A percentile compares a stretch with the other conserved stretches of the same genome.
Evolutionary conservation across 2,113 vertebrate genomes (phyloP).

Genomic region (Carollia perspicillata): DNA sequence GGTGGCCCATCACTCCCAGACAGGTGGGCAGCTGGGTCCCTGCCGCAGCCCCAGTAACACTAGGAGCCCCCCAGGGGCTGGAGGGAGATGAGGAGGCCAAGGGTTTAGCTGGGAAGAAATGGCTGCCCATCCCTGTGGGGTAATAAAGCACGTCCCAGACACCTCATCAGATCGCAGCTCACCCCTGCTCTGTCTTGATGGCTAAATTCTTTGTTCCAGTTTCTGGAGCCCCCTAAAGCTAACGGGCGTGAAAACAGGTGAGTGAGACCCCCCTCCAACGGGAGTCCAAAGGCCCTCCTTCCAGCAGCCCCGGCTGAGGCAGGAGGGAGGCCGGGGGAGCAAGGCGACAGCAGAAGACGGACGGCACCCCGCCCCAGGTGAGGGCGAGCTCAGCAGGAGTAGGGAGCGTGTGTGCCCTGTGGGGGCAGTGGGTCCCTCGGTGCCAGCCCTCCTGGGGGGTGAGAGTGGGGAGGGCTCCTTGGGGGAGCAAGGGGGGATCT

Average conservation of each 20-base stretch:
- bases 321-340: not conserved
- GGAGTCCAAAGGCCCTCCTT: not conserved
- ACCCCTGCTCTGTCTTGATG: not conserved
- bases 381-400: not conserved
- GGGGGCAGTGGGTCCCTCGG: not conserved
- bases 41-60: constrained; percentile 1
- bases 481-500: constrained; percentile 84
- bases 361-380: not conserved
- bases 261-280: not conserved
- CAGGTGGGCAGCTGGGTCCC: not conserved
- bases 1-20: not conserved
- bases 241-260: constrained; percentile 2
- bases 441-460: not conserved
- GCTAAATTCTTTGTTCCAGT: not conserved
- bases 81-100: not conserved
- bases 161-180: not conserved
- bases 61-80: not conserved
- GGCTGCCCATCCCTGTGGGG: not conserved
- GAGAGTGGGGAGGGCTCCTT: constrained; percentile 59
- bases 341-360: not conserved
- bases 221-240: constrained; percentile 4
- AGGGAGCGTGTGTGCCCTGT: not conserved
- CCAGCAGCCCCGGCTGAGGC: not conserved
- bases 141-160: not conserved
- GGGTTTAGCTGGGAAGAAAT: not conserved